Base-by-base conservation (phyloP, 2,797 vertebrate species). In the Chelmon rostratus region DNA sequence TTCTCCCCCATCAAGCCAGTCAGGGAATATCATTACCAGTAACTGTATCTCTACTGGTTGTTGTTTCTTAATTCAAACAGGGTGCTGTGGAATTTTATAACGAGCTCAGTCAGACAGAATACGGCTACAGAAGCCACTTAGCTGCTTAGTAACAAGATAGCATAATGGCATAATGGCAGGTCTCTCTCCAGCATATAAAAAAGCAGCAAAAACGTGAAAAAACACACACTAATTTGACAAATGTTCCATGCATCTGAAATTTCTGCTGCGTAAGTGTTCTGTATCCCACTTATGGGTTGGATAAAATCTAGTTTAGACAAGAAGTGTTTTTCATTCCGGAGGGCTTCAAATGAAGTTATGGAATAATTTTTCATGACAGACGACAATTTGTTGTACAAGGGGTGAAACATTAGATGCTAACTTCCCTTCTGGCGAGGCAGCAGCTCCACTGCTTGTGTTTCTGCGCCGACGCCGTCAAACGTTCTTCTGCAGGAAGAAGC, bases 61-160 rank as follows among this genome's bases (percentile, higher is more conserved):
- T 71, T 47, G 52, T 74, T 77, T 66, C 85, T 87, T 87, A 77
- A 91, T 83, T 89, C 89, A 82, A 87, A 85, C 82, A 78, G 68
- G 79, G 73, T 86, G 86, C 85, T 76, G 73, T 73, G 82, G 85
- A 88, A 82, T 89, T 86, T 84, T n/a, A 74, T 38, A 87, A 81
- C 75, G n/a, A 85, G 78, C 81, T 68, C 78, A 47, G 75, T 81
- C 62, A 52, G 85, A 89, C 72, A 70, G 82, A 88, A 78, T 70
- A 78, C 44, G 82, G 83, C 87, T 80, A 4, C 65, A 90, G 81
- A 73, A 87, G 86, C 84, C 88, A 84, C 88, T 90, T 84, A 87
- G 88, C 78, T 72, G 79, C 90, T 88, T 57, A 77, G 91, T 94
- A 94, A 94, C 91, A 40, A 81, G 91, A 94, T 92, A 88, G 88